Evolutionary conservation across 2,113 vertebrate species (phyloP), one percentile per base, ranked within the genome.

Genomic region (Catharus fuscescens): DNA sequence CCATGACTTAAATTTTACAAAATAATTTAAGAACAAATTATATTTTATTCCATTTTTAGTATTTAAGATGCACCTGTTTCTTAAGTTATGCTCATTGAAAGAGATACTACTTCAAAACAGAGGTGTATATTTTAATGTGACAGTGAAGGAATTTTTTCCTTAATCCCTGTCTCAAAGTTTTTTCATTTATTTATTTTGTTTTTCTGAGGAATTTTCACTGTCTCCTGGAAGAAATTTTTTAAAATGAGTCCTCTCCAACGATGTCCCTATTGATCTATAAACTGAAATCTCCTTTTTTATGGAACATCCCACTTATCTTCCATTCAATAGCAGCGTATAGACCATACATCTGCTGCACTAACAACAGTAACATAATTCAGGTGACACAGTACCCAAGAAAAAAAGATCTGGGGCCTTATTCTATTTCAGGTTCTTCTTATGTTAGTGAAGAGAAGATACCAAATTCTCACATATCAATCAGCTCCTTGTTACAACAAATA

Each of bases 231-330:
- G 0, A 57, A 48, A 18, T 0, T 29, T 44, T 40, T 90, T 89
- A 66, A 32, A 44, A 38, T 44, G 3, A 0, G 6, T 77, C 13
- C 5, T 84, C 24, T 84, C 26, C 40, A 74, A 9, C 1, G 0
- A 69, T 34, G 12, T 4, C 24, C 14, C 18, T 59, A 48, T 45
- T 88, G 21, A 90, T 28, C 29, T 31, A 31, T 38, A 77, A 92
- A 71, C 7, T 38, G 12, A 92, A 87, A 48, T 57, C 1, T 53
- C 13, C 42, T 67, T 70, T 62, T 26, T 11, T n/a, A 76, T 62
- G 5, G 83, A 92, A 67, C 13, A 60, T 70, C 25, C 18, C n/a
- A 70, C 24, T 82, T 62, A 26, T 40, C 28, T 62, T 91, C 54
- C 32, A 52, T 54, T 85, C 61, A 69, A 53, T 26, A 28, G 44